Evolutionary conservation across 1,140 invertebrate genomes (phyloP).

Genomic region (Drosophila bocqueti): DNA sequence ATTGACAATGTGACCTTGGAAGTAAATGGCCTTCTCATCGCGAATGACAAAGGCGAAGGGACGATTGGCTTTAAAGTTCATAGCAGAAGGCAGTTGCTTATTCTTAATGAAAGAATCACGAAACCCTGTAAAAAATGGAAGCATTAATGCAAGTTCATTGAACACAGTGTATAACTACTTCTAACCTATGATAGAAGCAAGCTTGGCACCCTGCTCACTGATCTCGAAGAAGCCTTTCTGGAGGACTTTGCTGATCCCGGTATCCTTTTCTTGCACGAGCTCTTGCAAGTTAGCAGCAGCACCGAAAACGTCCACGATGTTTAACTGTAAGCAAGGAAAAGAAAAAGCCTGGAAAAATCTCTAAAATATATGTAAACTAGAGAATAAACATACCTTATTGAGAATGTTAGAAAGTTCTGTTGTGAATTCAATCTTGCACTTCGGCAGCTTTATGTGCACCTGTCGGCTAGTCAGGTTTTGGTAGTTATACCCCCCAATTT

Average conservation of each 20-base stretch:
- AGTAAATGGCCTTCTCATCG: neutral
- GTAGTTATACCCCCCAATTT: neutral
- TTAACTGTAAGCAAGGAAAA: neutral
- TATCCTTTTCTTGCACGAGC: neutral
- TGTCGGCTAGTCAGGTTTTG: neutral
- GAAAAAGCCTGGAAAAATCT: neutral
- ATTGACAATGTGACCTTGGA: neutral
- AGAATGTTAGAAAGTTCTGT: neutral
- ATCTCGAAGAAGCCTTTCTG: neutral
- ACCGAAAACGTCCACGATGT: neutral
- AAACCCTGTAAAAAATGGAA: neutral
- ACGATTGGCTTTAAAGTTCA: neutral
- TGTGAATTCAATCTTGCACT: neutral
- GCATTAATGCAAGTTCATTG: neutral
- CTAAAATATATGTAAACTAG: neutral
- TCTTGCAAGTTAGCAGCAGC: neutral
- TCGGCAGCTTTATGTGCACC: constrained; percentile 1
- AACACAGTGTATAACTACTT: too few relatives aligned
- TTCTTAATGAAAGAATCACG: neutral
- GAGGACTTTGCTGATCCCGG: neutral
- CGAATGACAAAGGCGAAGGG: neutral
- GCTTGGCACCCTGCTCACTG: neutral
- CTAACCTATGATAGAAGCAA: neutral
- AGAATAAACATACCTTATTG: neutral
- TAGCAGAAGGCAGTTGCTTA: neutral